A percentile compares a stretch with the other conserved stretches of the same genome.
Conservation (phyloP, 2,888 invertebrate species). For the Aspidiotus destructor region DNA sequence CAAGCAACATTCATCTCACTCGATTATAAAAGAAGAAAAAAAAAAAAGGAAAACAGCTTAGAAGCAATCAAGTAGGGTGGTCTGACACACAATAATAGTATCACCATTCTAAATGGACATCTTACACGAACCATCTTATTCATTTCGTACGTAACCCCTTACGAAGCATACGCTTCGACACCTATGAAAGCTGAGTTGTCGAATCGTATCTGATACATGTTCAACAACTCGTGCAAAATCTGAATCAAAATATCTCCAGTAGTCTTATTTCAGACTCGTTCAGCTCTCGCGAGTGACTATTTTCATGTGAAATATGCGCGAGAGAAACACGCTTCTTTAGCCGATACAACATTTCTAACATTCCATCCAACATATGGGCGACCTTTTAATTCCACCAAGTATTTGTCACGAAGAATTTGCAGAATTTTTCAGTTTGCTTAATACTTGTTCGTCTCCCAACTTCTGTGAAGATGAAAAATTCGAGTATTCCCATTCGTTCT, state of each 20-base stretch:
- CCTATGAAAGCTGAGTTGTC: slow-evolving; percentile 13
- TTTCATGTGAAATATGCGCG: no score
- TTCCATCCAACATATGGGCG: no score
- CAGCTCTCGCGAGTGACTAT: no score
- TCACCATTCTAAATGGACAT: slow-evolving; percentile 1
- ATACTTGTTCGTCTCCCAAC: no score
- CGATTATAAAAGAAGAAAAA: neutral
- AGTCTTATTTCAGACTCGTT: neutral
- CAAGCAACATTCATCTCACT: neutral
- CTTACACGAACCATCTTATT: neutral
- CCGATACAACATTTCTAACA: no score
- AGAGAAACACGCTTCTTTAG: no score
- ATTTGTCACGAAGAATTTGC: no score
- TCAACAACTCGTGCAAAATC: slow-evolving; percentile 28
- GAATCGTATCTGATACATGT: slow-evolving; percentile 5
- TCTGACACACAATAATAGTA: slow-evolving; percentile 9
- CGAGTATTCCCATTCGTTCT: no score
- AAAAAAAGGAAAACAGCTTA: neutral
- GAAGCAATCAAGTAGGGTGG: slow-evolving; percentile 7
- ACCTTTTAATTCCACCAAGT: no score
- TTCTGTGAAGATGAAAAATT: no score
- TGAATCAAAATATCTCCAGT: slow-evolving; percentile 12
- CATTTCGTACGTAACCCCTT: slow-evolving; percentile 7
- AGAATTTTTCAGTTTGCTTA: no score
- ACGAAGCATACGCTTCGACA: slow-evolving; percentile 17